Evolutionary conservation across 1,140 invertebrate species (phyloP).

Genomic region (Drosophila kohkoa): DNA sequence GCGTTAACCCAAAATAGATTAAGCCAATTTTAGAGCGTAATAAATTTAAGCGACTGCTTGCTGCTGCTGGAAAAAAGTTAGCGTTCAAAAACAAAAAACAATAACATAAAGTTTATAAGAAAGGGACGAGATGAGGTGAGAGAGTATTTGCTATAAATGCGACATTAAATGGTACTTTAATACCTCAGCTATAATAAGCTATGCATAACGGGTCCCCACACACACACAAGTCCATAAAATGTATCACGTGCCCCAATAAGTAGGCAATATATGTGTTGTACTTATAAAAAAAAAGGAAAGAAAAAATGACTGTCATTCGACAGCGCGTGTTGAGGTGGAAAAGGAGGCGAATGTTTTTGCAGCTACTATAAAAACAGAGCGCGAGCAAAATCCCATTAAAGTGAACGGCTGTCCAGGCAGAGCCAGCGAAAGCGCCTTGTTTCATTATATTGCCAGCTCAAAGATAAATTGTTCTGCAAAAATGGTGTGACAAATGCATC

Average conservation of each 20-base stretch:
- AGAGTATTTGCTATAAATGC: constrained; percentile 1
- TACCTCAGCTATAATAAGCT: background rate
- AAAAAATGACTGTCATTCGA: constrained; percentile 8
- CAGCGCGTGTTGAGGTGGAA: background rate
- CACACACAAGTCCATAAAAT: constrained; percentile 26
- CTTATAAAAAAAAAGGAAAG: constrained; percentile 9
- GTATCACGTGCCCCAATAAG: constrained; percentile 48
- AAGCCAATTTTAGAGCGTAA: background rate
- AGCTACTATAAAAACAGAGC: constrained; percentile 23
- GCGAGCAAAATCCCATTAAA: constrained; percentile 64
- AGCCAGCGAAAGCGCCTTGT: constrained; percentile 50
- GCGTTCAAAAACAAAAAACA: background rate
- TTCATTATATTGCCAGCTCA: constrained; percentile 65
- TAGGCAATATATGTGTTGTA: constrained; percentile 49
- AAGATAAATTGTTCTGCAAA: constrained; percentile 73
- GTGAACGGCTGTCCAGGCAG: constrained; percentile 51
- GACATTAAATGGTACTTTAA: constrained; percentile 7
- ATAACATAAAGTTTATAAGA: background rate
- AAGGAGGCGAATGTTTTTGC: background rate
- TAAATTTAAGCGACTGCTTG: background rate
- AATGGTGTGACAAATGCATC: constrained; percentile 77
- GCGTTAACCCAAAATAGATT: background rate
- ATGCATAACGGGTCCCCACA: background rate
- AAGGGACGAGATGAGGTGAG: background rate
- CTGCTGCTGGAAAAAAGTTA: background rate